A percentile compares a stretch with the other conserved stretches of the same genome.
phyloP scores from a whole-genome alignment of 1,140 invertebrate species.

The Ridgeia piscesae region DNA sequence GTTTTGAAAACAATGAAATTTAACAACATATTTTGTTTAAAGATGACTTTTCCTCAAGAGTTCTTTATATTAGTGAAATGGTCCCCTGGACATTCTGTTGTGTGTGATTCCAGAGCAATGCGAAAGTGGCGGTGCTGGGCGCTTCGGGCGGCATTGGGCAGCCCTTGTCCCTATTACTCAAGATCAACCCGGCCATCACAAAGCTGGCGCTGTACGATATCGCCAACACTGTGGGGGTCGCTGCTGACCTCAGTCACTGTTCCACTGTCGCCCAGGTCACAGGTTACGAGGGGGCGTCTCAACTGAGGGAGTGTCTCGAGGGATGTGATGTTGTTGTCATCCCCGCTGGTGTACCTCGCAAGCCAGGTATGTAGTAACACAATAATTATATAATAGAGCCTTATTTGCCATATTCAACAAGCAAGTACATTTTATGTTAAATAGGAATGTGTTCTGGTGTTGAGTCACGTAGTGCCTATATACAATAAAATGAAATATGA shows the following conservation, averaged over 20 bases:
- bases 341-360: constrained; percentile 95
- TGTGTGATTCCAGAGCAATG: constrained; percentile 39
- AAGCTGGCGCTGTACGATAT: constrained; percentile 89
- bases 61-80: too few species aligned
- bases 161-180: constrained; percentile 90
- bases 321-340: constrained; percentile 88
- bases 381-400: too few species aligned
- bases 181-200: constrained; percentile 81
- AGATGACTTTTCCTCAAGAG: too few species aligned
- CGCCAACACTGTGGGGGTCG: constrained; percentile 94
- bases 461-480: too few species aligned
- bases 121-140: constrained; percentile 93
- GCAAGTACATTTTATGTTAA: too few species aligned
- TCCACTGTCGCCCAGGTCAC: constrained; percentile 82
- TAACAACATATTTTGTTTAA: too few species aligned
- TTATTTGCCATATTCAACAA: too few species aligned
- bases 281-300: constrained; percentile 77
- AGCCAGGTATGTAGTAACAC: constrained; percentile 77
- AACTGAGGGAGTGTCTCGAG: constrained; percentile 71
- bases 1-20: too few species aligned
- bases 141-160: constrained; percentile 98
- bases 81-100: too few species aligned
- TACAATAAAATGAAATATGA: too few species aligned
- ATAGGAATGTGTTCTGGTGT: too few species aligned
- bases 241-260: constrained; percentile 96